phyloP scores from a whole-genome alignment of 1,140 invertebrate species.

The Cydia splendana region DNA sequence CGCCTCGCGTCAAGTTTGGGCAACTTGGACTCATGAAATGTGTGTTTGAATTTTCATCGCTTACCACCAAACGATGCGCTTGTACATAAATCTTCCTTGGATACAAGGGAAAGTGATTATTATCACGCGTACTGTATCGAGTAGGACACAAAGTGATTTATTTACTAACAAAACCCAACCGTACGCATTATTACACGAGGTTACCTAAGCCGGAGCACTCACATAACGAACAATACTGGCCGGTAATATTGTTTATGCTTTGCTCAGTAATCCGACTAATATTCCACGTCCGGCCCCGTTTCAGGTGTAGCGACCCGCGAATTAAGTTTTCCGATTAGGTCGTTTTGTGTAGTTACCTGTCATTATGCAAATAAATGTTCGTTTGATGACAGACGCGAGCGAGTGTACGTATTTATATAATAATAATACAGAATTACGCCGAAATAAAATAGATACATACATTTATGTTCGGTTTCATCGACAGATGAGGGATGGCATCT shows the following conservation, averaged over 20 bases:
- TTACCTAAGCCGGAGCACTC: constrained; percentile 8
- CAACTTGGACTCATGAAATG: no score
- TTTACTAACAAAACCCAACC: background rate
- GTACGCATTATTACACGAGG: background rate
- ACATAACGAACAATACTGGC: constrained; percentile 25
- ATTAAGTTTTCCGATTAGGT: constrained; percentile 30
- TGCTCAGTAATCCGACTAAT: constrained; percentile 37
- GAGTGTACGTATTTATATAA: background rate
- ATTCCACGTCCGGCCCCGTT: constrained; percentile 34
- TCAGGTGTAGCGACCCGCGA: constrained; percentile 37
- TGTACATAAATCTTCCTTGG: background rate
- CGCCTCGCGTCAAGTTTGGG: no score
- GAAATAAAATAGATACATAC: no score
- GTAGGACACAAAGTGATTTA: background rate
- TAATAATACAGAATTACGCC: background rate
- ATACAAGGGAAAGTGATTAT: background rate
- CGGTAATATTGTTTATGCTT: constrained; percentile 35
- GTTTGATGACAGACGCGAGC: background rate
- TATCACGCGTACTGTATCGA: background rate
- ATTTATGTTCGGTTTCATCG: no score
- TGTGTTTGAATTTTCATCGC: no score
- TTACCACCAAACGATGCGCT: no score
- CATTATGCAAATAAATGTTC: constrained; percentile 4
- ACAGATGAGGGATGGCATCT: no score
- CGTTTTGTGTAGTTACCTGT: constrained; percentile 27